A percentile compares a stretch with the other conserved stretches of the same genome.
These are phyloP conservation scores for Atherinomorus stipes DNA, from an alignment of 2,113 vertebrate genomes.

Conservation along the genomic window DNA sequence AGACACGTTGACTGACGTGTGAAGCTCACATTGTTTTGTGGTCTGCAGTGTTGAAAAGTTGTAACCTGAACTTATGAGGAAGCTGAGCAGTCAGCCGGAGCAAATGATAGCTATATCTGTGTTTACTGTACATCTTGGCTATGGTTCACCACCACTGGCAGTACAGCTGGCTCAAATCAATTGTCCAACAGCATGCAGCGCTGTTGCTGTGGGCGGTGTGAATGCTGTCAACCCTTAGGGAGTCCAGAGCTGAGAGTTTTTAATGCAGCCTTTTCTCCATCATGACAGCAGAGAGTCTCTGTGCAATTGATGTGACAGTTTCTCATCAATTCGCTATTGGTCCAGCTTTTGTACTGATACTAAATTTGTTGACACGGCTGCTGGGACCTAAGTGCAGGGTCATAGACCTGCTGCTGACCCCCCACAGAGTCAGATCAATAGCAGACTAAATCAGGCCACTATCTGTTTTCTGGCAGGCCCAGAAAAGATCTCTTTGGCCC, in stretches of 20 bases:
- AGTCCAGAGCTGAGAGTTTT: constrained; percentile 26
- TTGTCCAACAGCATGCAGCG: constrained; percentile 23
- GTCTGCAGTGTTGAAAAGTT: constrained; percentile 10
- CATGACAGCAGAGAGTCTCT: constrained; percentile 3
- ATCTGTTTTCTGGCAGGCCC: not conserved
- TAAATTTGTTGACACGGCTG: constrained; percentile 3
- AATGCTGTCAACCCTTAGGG: constrained; percentile 34
- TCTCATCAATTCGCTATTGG: constrained; percentile 47
- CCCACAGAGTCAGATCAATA: constrained; percentile 40
- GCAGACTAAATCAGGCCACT: constrained; percentile 2
- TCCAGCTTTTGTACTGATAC: constrained; percentile 10
- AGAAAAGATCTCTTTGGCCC: not conserved
- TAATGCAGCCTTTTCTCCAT: not conserved
- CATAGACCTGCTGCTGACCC: constrained; percentile 3
- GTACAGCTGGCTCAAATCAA: constrained; percentile 43
- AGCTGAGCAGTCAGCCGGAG: not conserved
- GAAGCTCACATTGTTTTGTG: constrained; percentile 1
- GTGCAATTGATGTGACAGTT: constrained; percentile 3
- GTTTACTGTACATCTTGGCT: constrained; percentile 20
- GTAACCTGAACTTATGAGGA: constrained; percentile 16
- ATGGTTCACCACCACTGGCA: constrained; percentile 33
- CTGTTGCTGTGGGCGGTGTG: constrained; percentile 40
- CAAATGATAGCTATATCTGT: constrained; percentile 29
- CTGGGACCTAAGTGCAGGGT: constrained; percentile 25
- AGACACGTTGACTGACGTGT: constrained; percentile 19